Evolutionary conservation across 2,797 vertebrate species (phyloP).

Genomic region (Cossypha polioptera): DNA sequence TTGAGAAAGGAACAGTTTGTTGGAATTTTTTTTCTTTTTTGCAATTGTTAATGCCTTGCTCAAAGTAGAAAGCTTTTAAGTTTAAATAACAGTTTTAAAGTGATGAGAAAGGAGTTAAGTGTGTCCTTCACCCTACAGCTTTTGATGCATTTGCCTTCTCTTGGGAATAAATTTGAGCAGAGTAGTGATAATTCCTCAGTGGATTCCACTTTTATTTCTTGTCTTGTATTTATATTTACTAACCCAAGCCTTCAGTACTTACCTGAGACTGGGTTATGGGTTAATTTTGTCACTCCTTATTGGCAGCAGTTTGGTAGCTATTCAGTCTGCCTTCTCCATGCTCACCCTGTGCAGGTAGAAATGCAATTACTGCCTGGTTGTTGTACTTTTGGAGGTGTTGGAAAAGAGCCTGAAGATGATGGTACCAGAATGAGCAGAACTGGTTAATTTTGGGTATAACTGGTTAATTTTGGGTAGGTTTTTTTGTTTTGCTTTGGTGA

Average conservation of each 20-base stretch:
- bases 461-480: neutral
- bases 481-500: neutral
- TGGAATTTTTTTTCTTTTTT: neutral
- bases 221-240: neutral
- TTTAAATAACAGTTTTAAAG: neutral
- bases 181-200: neutral
- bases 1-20: neutral
- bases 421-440: neutral
- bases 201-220: neutral
- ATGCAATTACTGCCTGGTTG: neutral
- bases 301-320: neutral
- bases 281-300: neutral
- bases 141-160: neutral
- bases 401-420: neutral
- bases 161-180: neutral
- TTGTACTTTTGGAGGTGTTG: neutral
- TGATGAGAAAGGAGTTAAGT: neutral
- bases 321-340: neutral
- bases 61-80: neutral
- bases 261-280: neutral
- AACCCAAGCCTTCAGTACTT: neutral
- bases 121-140: neutral
- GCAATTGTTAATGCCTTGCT: neutral
- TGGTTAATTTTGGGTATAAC: neutral
- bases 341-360: neutral